Evolutionary conservation across 1,140 invertebrate genomes (phyloP).

Genomic region (Dreissena polymorpha): DNA sequence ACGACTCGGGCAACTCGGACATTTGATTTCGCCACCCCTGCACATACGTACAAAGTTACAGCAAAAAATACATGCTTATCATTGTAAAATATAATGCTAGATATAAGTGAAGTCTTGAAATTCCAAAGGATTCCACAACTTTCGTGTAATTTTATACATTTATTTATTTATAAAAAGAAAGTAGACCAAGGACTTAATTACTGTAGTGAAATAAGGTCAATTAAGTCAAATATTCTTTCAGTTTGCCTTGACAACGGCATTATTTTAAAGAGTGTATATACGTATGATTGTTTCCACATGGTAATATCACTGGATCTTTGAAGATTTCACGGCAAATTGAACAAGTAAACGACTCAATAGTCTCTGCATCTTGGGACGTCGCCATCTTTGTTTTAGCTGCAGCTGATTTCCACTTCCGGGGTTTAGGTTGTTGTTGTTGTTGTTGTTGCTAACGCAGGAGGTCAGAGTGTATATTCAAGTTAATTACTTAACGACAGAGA

Average conservation of each 20-base stretch:
- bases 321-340: slow-evolving; percentile 49
- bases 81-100: too few species aligned
- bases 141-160: neutral
- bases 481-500: too few species aligned
- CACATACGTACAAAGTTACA: too few species aligned
- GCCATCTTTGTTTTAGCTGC: slow-evolving; percentile 12
- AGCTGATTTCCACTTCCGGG: too few species aligned
- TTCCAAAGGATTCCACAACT: neutral
- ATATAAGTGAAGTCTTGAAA: too few species aligned
- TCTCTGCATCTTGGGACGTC: neutral
- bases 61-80: too few species aligned
- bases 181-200: neutral
- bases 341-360: slow-evolving; percentile 39
- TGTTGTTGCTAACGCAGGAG: too few species aligned
- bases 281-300: slow-evolving; percentile 48
- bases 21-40: too few species aligned
- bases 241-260: neutral
- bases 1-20: too few species aligned
- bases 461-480: too few species aligned
- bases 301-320: slow-evolving; percentile 30
- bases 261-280: neutral
- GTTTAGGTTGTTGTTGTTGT: too few species aligned
- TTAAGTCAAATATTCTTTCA: too few species aligned
- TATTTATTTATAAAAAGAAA: neutral
- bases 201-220: neutral